These are phyloP conservation scores for Danio kyathit DNA, from an alignment of 2,797 vertebrate genomes.

Conservation along the genomic window DNA sequence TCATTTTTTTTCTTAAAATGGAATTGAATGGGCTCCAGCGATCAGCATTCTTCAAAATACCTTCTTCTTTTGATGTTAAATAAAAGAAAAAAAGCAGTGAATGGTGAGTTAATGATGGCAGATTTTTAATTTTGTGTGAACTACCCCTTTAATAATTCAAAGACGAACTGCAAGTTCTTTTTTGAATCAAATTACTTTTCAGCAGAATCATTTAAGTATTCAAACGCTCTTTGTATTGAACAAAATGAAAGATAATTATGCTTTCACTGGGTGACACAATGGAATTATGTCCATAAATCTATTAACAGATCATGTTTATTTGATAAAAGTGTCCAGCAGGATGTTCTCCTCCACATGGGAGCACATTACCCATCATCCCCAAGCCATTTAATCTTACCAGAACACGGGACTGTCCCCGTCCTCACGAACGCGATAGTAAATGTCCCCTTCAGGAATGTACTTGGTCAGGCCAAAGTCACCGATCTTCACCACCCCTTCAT, in stretches of 20 bases:
- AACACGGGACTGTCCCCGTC: slow-evolving; percentile 93
- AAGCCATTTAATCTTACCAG: slow-evolving; percentile 78
- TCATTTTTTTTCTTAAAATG: too few species aligned
- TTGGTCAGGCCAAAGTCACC: slow-evolving; percentile 94
- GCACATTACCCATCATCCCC: slow-evolving; percentile 20
- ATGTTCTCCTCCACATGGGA: slow-evolving; percentile 1
- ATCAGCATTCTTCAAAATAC: too few species aligned
- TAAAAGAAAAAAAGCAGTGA: too few species aligned
- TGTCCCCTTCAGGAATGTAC: slow-evolving; percentile 87
- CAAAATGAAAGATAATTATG: slow-evolving; percentile 3
- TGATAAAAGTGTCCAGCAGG: neutral
- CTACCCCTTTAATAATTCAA: neutral
- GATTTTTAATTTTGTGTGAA: too few species aligned
- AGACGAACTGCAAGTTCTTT: too few species aligned
- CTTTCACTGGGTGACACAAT: slow-evolving; percentile 2
- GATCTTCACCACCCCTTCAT: slow-evolving; percentile 88
- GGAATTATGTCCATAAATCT: slow-evolving; percentile 7
- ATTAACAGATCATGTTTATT: slow-evolving; percentile 19
- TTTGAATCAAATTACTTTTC: too few species aligned
- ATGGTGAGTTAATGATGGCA: too few species aligned
- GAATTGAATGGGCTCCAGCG: too few species aligned
- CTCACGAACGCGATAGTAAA: slow-evolving; percentile 90
- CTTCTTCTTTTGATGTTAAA: too few species aligned
- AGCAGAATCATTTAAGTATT: too few species aligned
- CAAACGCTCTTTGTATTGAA: neutral